Percentiles rank a stretch among this genome's conserved stretches.
phyloP scores from a whole-genome alignment of 2,797 vertebrate species.

The Tokudaia tokunoshimensis region DNA sequence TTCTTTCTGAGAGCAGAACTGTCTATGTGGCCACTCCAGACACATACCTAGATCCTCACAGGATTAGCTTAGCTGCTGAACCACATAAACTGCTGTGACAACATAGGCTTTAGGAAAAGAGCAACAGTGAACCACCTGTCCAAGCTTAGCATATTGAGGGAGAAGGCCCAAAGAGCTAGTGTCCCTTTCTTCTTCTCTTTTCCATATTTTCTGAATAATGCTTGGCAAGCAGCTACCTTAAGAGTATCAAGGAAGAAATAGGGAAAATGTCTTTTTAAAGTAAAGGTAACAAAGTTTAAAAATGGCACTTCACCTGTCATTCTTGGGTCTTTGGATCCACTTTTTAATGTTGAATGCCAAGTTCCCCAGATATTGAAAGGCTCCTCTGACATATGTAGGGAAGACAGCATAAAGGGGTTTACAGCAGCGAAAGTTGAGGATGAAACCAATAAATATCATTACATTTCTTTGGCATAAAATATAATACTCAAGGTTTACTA shows the following conservation, averaged over 20 bases:
- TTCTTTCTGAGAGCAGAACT: not conserved
- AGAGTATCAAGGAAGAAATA: not conserved
- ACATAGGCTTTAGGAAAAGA: not conserved
- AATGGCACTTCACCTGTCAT: slow-evolving; percentile 89
- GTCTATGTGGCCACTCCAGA: not conserved
- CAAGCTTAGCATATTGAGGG: not conserved
- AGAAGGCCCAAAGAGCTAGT: not conserved
- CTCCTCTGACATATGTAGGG: slow-evolving; percentile 89
- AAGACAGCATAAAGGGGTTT: slow-evolving; percentile 22
- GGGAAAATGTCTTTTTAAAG: not conserved
- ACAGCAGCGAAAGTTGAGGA: not conserved
- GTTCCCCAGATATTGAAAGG: slow-evolving; percentile 94
- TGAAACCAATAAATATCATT: slow-evolving; percentile 23
- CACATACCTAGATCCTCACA: not conserved
- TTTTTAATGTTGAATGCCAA: slow-evolving; percentile 94
- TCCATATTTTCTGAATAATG: slow-evolving; percentile 43
- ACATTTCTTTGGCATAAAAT: slow-evolving; percentile 8
- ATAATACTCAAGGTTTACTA: not conserved
- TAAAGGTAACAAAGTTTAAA: not conserved
- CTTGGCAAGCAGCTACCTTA: not conserved
- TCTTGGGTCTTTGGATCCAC: slow-evolving; percentile 89
- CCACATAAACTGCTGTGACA: not conserved
- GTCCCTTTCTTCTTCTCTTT: not conserved
- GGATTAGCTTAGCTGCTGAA: not conserved
- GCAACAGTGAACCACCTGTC: not conserved